Conservation (phyloP, 2,888 invertebrate genomes). For the Schrankia costaestrigalis region DNA sequence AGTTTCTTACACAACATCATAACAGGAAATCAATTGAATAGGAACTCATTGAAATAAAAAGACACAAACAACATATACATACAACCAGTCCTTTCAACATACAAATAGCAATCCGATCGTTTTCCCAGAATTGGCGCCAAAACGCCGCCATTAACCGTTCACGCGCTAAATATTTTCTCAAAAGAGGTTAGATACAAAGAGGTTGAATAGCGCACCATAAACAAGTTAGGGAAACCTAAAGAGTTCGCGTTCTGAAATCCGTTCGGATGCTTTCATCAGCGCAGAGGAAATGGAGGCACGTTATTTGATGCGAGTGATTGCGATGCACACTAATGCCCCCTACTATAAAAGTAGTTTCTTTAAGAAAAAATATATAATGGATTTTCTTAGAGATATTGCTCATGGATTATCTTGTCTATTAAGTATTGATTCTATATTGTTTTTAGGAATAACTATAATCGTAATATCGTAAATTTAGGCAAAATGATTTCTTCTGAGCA, state of each 20-base stretch:
- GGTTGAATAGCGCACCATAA: slow-evolving; percentile 29
- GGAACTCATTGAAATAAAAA: no score
- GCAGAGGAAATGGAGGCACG: slow-evolving; percentile 36
- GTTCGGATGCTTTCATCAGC: slow-evolving; percentile 36
- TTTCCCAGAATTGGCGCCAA: slow-evolving; percentile 31
- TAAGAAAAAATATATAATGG: no score
- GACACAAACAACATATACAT: not conserved
- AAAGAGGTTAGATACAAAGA: slow-evolving; percentile 28
- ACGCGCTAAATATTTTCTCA: slow-evolving; percentile 27
- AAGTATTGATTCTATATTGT: no score
- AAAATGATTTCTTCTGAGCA: no score
- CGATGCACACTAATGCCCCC: slow-evolving; percentile 17
- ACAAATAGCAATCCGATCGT: slow-evolving; percentile 24
- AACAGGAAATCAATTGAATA: no score
- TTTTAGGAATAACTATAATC: no score
- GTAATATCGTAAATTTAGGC: no score
- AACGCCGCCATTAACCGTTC: slow-evolving; percentile 21
- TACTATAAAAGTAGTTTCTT: slow-evolving; percentile 7
- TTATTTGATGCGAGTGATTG: slow-evolving; percentile 31
- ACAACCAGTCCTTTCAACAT: slow-evolving; percentile 2
- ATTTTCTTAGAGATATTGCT: no score
- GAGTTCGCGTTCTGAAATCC: slow-evolving; percentile 31
- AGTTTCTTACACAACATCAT: no score
- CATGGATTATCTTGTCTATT: no score
- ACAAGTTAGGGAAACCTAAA: slow-evolving; percentile 32